Base-by-base conservation (phyloP, 2,888 invertebrate genomes). In the Steinernema hermaphroditum region DNA sequence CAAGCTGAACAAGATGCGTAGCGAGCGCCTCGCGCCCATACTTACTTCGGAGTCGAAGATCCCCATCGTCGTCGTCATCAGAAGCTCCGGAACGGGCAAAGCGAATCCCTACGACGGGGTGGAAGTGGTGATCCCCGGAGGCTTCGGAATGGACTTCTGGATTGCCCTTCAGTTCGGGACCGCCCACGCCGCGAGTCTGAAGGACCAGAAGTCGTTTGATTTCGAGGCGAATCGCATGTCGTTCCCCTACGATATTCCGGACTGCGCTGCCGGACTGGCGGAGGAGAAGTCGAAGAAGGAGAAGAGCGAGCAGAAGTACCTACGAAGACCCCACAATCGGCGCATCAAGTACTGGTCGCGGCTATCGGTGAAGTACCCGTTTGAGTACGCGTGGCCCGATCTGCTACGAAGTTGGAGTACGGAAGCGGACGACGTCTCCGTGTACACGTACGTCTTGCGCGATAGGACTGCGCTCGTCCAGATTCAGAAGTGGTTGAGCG, bases 111-210 rank as follows among this genome's bases (percentile, higher is more conserved):
- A 46, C 69, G 69, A 69, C 32, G 69, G 69, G 2, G 69, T 69
- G 37, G 69, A 69, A n/a, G 12, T 69, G 2, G 69, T 69, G 8
- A 43, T 69, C 1, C 69, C 69, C 6, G 49, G 69, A 41, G 68
- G 27, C n/a, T 46, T 44, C 16, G 79, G 78, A 4, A 75, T 74
- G 69, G 81, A 82, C 68, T 74, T 84, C 8, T 84, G 84, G 84
- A 71, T 83, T 8, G 74, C 81, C 9, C 75, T 82, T 9, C 82
- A 84, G 74, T 73, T 82, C 62, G 68, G 76, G 12, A 78, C 77
- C 24, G 82, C 79, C 8, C 76, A 77, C 34, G 81, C 83, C n/a
- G 77, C 76, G 43, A 83, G 83, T 8, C 50, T 79, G n/a, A 71
- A 76, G n/a, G 82, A 82, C 62, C 82, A 81, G 34, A 49, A 72